These are phyloP conservation scores for Leptura quadrifasciata DNA, from an alignment of 2,888 invertebrate genomes.

Conservation along the genomic window DNA sequence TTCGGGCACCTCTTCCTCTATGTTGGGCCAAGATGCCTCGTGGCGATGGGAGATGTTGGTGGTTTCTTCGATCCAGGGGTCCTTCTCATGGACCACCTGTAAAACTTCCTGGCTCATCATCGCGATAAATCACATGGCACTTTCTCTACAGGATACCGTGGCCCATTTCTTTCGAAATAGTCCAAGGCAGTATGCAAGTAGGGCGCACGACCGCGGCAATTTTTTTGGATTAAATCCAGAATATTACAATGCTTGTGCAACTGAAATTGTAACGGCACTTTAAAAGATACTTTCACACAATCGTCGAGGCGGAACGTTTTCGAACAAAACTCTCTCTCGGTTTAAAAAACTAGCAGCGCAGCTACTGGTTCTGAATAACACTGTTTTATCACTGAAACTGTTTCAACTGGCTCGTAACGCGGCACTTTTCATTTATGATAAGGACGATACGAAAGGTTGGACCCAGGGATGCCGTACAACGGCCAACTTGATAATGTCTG, in stretches of 20 bases:
- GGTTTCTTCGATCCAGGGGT: slow-evolving; percentile 69
- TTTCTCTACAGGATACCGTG: neutral
- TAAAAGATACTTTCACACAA: slow-evolving; percentile 55
- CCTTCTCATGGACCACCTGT: slow-evolving; percentile 72
- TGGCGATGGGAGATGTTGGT: slow-evolving; percentile 65
- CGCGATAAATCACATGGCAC: slow-evolving; percentile 36
- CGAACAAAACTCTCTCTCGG: slow-evolving; percentile 73
- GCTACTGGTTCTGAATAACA: slow-evolving; percentile 76
- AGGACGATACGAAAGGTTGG: slow-evolving; percentile 7
- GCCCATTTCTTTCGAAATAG: neutral
- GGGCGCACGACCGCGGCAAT: neutral
- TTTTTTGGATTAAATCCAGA: slow-evolving; percentile 11
- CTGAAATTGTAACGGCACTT: slow-evolving; percentile 23
- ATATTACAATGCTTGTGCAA: slow-evolving; percentile 27
- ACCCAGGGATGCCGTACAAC: slow-evolving; percentile 37
- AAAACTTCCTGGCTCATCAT: slow-evolving; percentile 69
- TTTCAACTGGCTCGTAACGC: slow-evolving; percentile 61
- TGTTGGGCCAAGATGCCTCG: slow-evolving; percentile 64
- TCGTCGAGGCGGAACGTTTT: slow-evolving; percentile 65
- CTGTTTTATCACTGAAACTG: slow-evolving; percentile 70
- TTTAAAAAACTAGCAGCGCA: slow-evolving; percentile 73
- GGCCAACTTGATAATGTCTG: slow-evolving; percentile 47
- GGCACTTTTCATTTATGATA: slow-evolving; percentile 1
- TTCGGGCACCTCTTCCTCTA: slow-evolving; percentile 65
- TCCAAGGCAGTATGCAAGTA: neutral